These are phyloP conservation scores for Macrosteles quadrilineatus DNA, from an alignment of 1,140 invertebrate species.

Conservation along the genomic window DNA sequence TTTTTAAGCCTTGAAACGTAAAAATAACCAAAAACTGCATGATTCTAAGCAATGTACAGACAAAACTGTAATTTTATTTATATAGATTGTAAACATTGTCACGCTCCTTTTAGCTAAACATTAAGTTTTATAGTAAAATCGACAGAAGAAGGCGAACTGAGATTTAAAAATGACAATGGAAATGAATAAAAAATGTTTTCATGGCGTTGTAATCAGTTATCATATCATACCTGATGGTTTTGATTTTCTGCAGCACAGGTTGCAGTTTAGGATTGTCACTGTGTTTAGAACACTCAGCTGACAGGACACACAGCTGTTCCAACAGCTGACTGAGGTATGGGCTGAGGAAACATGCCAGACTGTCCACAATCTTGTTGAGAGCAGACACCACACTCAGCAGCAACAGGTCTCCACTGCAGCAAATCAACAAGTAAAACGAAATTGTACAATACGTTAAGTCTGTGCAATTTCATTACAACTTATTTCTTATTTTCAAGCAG, in stretches of 20 bases:
- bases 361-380: constrained; percentile 78
- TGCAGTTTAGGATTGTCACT: constrained; percentile 25
- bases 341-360: constrained; percentile 76
- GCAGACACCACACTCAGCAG: constrained; percentile 67
- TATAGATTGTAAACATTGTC: too few relatives aligned
- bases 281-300: constrained; percentile 41
- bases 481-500: too few relatives aligned
- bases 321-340: constrained; percentile 79
- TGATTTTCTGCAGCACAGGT: constrained; percentile 59
- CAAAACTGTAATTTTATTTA: too few relatives aligned
- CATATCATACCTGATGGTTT: constrained; percentile 53
- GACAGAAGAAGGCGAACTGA: too few relatives aligned
- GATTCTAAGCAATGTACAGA: too few relatives aligned
- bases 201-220: too few relatives aligned
- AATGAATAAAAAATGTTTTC: too few relatives aligned
- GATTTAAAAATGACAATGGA: too few relatives aligned
- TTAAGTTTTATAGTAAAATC: too few relatives aligned
- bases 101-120: too few relatives aligned
- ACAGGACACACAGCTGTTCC: constrained; percentile 61
- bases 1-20: too few relatives aligned
- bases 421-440: constrained; percentile 3
- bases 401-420: constrained; percentile 33
- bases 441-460: not conserved
- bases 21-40: too few relatives aligned
- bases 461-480: not conserved